Base-by-base conservation (phyloP, 1,140 invertebrate genomes). In the Helicoverpa zea region DNA sequence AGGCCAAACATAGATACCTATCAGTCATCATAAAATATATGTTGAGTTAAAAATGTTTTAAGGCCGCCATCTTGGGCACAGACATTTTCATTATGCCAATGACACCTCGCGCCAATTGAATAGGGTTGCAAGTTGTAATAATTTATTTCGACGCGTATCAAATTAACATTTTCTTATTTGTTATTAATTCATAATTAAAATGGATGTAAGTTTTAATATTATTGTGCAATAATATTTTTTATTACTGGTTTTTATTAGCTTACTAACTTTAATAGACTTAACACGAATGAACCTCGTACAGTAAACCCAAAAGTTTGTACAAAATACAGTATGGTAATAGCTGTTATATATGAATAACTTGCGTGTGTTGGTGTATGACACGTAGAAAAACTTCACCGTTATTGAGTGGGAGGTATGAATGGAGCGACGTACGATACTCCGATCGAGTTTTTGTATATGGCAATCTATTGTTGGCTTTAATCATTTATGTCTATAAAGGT, bases 1-100 rank as follows among this genome's bases (percentile, higher is more conserved):
- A 68, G 47, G 18, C 64, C 64, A 68, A 51, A 68, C 16, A 51
- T 68, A 51, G 64, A 68, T 30, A 43, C 23, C 30, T 35, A 49
- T 66, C 64, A 51, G 47, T 68, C 11, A 58, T 14, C 13, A 73
- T 73, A 73, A 73, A 73, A 56, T 56, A 58, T 56, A 35, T 35
- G n/a, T 11, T 18, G 14, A 23, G 30, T 78, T 58, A 12, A 70
- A 66, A 51, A 3, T 66, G 70, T 78, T 80, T 63, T 63, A 70
- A 76, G 54, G 47, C 52, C 79, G 74, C 78, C 79, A 80, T 82
- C 75, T 84, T 77, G 72, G 81, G 73, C 81, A 61, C 80, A 81
- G 77, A 76, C 77, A 83, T 63, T 80, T 87, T 78, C 11, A 63
- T 77, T 82, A 83, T 84, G 86, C 86, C 86, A 87, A 81, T 86